Percentiles rank a stretch among this genome's conserved stretches.
Evolutionary conservation across 2,888 invertebrate species (phyloP).

Genomic region (Scaptomyza parva): DNA sequence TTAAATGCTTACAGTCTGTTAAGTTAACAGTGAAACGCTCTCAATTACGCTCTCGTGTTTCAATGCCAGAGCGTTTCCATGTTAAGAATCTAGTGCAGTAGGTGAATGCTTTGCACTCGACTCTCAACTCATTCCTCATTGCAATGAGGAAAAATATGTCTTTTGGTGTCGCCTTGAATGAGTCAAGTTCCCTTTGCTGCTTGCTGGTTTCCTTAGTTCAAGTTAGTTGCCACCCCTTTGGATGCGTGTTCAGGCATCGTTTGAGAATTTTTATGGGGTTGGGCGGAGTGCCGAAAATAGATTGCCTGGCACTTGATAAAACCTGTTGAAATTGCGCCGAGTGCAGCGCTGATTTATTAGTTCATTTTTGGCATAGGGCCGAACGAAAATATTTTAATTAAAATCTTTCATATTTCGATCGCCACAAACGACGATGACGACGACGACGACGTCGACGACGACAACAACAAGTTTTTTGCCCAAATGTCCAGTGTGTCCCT

Average conservation of each 20-base stretch:
- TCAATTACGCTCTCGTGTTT: conserved; percentile 22
- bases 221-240: background rate
- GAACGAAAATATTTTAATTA: conserved; percentile 72
- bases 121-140: conserved; percentile 44
- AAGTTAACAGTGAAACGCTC: conserved; percentile 13
- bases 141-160: conserved; percentile 47
- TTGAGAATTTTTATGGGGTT: conserved; percentile 8
- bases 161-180: conserved; percentile 43
- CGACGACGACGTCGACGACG: background rate
- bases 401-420: conserved; percentile 62
- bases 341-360: conserved; percentile 70
- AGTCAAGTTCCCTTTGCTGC: conserved; percentile 8
- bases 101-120: conserved; percentile 48
- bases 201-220: too few species aligned
- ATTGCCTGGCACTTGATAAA: conserved; percentile 58
- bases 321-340: conserved; percentile 68
- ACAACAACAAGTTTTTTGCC: too few species aligned
- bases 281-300: conserved; percentile 17
- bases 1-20: conserved; percentile 68
- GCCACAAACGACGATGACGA: conserved; percentile 4
- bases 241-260: conserved; percentile 35
- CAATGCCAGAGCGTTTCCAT: conserved; percentile 43
- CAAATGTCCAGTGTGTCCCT: conserved; percentile 41
- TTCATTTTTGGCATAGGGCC: conserved; percentile 13
- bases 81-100: conserved; percentile 47